Evolutionary conservation across 2,888 invertebrate genomes (phyloP), one percentile per base, ranked within the genome.

Genomic region (Fabriciana adippe): DNA sequence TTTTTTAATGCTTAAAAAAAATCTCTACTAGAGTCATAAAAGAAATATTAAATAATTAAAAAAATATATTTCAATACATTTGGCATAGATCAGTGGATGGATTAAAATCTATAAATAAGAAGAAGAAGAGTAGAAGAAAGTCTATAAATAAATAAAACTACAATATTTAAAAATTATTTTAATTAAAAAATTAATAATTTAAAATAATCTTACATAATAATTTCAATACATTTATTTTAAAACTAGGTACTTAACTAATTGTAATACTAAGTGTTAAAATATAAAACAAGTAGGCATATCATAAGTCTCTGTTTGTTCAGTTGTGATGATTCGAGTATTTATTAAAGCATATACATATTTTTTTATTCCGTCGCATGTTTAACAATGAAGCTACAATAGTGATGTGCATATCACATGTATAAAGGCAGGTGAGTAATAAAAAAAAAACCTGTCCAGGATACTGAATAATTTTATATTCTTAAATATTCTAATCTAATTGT

Each of bases 181-280:
- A 64, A 64, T 69, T 50, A 53, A 60, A 64, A 67, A 69, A 64
- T 53, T 55, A 57, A 69, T 69, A 56, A 69, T 67, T 66, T 69
- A 60, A 69, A 69, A 68, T 60, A 55, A 55, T 21, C 47, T 45
- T 59, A 65, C 18, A 26, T 15, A 59, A 65, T 65, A 47, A 59
- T 53, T 26, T 65, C 31, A 41, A 45, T 65, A 57, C 21, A 57
- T 53, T 57, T 41, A 15, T n/a, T 64, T 21, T 64, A 64, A 35
- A 64, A 21, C 41, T 14, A 56, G 21, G 41, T 55, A 45, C 41
- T 64, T 26, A 65, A 53, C 2, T 56, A 57, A 26, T 16, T 57
- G 16, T 41, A 57, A 57, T 57, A 57, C 45, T 65, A 45, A 45
- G 41, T 47, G 31, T n/a, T 51, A 51, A 13, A 41, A 51, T 35